Evolutionary conservation across 92 coral and sea anemone genomes (phyloP), one percentile per base, ranked within the genome.

Genomic region (Bergia puertoricense): DNA sequence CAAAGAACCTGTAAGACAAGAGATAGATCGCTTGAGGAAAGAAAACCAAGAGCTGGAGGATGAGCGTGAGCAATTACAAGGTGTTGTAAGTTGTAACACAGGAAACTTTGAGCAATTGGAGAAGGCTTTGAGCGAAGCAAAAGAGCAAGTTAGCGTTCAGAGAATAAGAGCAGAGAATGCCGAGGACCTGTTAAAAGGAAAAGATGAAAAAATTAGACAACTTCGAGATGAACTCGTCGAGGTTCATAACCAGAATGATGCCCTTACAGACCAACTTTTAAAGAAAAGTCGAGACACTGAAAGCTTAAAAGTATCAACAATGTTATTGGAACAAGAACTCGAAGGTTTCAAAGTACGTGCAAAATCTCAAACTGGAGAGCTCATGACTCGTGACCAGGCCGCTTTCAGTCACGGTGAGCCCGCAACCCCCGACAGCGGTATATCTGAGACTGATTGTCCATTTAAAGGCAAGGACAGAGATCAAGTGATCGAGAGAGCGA

Each of bases 401-500:
- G 38, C 84, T 15, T 62, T 84, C 14, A 38, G 67, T 65, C 81
- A 68, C 40, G 66, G 56, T 20, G 95, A 92, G 50, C 94, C 94
- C 44, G 93, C 95, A 38, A 95, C 92, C 9, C 94, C 98, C 5
- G 96, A 95, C 88, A 95, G 98, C 74, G 98, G 96, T 56, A 92
- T 91, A 76, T 87, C 91, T 39, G 98, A 95, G 62, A 85, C 77
- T 68, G 93, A 87, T n/a, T 86, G 48, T 16, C 89, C 84, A 38
- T 68, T 85, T 66, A 86, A 81, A 42, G 42, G 80, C 42, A 77
- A 85, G 39, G 89, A 93, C 62, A 51, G 93, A 76, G 96, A 93
- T 45, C 88, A 81, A 75, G 90, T 88, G 23, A 85, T 91, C 37
- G 93, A 89, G 72, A 65, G 85, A 82, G 74, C 85, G 5, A 80